Percentiles rank a stretch among this genome's conserved stretches.
Evolutionary conservation across 2,888 invertebrate genomes (phyloP).

Genomic region (Scrobipalpa costella): DNA sequence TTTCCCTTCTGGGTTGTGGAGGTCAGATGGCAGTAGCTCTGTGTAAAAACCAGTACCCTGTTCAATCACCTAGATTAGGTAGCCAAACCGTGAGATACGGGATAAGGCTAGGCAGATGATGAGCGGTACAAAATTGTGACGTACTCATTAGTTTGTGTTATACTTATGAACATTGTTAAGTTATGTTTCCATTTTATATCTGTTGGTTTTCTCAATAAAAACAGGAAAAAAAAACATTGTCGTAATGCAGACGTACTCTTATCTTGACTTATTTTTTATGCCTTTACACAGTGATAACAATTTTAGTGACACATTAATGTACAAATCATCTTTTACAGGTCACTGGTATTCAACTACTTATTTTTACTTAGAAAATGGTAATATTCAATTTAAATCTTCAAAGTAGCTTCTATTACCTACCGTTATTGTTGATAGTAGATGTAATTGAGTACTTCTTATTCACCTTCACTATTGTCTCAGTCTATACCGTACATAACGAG

Average conservation of each 20-base stretch:
- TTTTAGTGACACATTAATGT: conserved; percentile 21
- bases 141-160: no score
- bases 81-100: no score
- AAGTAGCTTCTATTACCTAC: conserved; percentile 49
- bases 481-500: conserved; percentile 52
- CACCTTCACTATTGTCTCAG: conserved; percentile 59
- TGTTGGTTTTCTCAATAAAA: no score
- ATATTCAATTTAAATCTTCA: conserved; percentile 39
- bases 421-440: conserved; percentile 49
- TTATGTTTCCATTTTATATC: no score
- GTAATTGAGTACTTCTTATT: conserved; percentile 50
- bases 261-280: background rate
- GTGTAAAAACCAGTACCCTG: no score
- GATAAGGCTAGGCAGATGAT: no score
- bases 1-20: no score
- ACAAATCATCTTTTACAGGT: conserved; percentile 34
- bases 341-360: conserved; percentile 31
- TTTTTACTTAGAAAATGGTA: conserved; percentile 46
- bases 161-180: no score
- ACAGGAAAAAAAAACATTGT: no score
- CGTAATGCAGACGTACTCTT: conserved; percentile 5
- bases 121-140: no score
- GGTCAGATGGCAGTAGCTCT: no score
- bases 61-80: no score
- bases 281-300: background rate